Evolutionary conservation across 2,797 vertebrate species (phyloP), one percentile per base, ranked within the genome.

Genomic region (Dallia pectoralis): DNA sequence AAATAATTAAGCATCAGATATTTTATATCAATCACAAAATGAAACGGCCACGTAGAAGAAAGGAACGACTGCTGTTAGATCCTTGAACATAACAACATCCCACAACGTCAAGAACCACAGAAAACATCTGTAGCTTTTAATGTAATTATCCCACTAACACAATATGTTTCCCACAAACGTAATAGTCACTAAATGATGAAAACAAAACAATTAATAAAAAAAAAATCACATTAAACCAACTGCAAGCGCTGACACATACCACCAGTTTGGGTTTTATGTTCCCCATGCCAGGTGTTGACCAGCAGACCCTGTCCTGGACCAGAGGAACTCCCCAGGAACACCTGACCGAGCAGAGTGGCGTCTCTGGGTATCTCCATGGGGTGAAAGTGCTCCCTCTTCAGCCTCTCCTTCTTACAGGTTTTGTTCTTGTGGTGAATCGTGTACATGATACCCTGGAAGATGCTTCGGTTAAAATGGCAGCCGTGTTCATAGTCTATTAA

Each of bases 241-340:
- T 32, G 18, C 32, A 49, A 11, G 53, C 53, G 9, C 16, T 44
- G 7, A 12, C 32, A 33, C 30, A 33, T 44, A 22, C 62, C 49
- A 15, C 19, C 4, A 3, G 2, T 9, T 30, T 9, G 30, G 9
- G 53, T 59, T 59, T 22, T 25, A 59, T 12, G 53, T 0, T 85
- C 67, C 77, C 91, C 92, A 0, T 0, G 0, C 93, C 93, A 94
- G n/a, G 68, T 78, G 87, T 93, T 92, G 74, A 93, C 88, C 73
- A 93, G 85, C 27, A 94, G 87, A 33, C 93, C 92, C 70, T 93
- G 6, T 0, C 87, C 87, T 0, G 87, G 89, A n/a, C 5, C 78
- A 0, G 91, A 91, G 0, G 91, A 91, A 77, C 85, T 88, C 40
- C 93, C 93, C 32, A 93, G 0, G 4, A 94, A 0, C 0, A 2